phyloP scores from a whole-genome alignment of 2,113 vertebrate species.

The Ammodramus savannarum region DNA sequence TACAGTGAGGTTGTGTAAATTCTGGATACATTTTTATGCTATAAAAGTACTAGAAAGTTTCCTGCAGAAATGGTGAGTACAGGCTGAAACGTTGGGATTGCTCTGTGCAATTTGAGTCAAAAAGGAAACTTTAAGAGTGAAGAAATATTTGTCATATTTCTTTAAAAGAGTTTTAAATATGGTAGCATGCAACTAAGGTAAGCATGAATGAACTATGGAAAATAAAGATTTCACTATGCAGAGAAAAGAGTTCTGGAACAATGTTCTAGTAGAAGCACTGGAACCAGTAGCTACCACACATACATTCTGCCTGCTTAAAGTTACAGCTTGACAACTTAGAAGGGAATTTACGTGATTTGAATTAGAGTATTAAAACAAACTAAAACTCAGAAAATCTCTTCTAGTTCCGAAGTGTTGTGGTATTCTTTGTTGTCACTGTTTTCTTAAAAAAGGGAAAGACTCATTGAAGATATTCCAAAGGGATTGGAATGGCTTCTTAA shows the following conservation, averaged over 20 bases:
- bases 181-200: neutral
- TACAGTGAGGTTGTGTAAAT: neutral
- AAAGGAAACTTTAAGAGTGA: neutral
- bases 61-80: neutral
- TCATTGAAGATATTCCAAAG: neutral
- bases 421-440: neutral
- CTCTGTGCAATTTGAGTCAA: neutral
- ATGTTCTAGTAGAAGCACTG: neutral
- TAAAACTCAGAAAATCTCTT: neutral
- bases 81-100: neutral
- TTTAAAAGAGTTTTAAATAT: neutral
- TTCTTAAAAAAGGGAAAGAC: neutral
- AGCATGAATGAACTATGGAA: neutral
- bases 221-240: neutral
- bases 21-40: neutral
- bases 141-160: neutral
- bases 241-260: neutral
- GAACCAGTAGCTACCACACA: neutral
- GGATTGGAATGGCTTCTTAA: neutral
- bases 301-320: neutral
- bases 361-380: neutral
- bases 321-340: neutral
- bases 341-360: neutral
- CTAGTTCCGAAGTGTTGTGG: neutral
- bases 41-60: neutral